Base-by-base conservation (phyloP, 92 coral and sea anemone species). In the Montipora capitata region DNA sequence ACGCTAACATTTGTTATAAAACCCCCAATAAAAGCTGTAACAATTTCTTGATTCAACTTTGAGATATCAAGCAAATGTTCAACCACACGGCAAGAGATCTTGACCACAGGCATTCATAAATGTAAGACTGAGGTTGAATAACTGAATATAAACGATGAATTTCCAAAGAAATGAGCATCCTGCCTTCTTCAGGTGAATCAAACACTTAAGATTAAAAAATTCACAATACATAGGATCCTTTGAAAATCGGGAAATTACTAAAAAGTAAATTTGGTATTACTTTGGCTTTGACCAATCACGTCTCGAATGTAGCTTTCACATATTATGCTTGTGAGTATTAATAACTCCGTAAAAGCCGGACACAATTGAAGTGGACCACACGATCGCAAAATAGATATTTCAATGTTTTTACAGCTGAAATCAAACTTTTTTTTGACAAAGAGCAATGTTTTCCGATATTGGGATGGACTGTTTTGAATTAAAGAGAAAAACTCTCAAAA, bases 321-420 rank as follows among this genome's bases (percentile, higher is more conserved):
- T 39, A 13, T 67, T 67, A 35, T 41, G 15, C 16, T 68, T 49
- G 85, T n/a, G 51, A 35, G 40, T 68, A 39, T n/a, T 68, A 56
- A 68, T 81, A 81, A 68, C 67, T 81, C 41, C 13, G n/a, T 10
- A 51, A 81, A 68, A 38, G 43, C 76, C 61, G 65, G 48, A 35
- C 15, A 57, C 12, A 80, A 67, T 80, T 68, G 85, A 48, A 68
- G 68, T 39, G 35, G 9, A 68, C 54, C 76, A 1, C 40, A 15
- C 74, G 14, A 52, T 68, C 57, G 57, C 85, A 48, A 44, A 81
- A 68, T 14, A 72, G 42, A 39, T 67, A 80, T 68, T 16, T 38
- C 3, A 7, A 38, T 81, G 85, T 81, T 81, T 80, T 68, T 14
- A 68, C 76, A 81, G 85, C 35, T 81, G 65, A 81, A 68, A 51